Evolutionary conservation across 2,797 vertebrate species (phyloP), one percentile per base, ranked within the genome.

Genomic region (Falco biarmicus): DNA sequence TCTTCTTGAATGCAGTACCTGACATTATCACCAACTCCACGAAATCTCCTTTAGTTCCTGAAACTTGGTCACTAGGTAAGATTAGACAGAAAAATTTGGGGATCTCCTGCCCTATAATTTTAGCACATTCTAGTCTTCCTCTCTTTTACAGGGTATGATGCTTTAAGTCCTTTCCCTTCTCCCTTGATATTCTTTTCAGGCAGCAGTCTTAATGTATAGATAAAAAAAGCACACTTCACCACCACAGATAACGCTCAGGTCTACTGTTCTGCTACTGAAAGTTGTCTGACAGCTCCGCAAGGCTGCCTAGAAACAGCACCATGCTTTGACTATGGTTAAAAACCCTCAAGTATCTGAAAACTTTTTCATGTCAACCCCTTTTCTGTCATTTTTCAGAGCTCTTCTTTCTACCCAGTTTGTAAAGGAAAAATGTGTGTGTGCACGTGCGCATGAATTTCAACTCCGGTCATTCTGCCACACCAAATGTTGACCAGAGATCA

Each of bases 401-500:
- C 24, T 31, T 73, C 14, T 53, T 90, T 45, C 31, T n/a, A 81
- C 24, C 8, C 25, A 68, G 13, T 5, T 61, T 1, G 2, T 31
- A 84, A 37, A 4, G 2, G 41, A 79, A 37, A 65, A 60, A 53
- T 0, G 11, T 6, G 83, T 8, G 5, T 41, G 41, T 6, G 41
- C 14, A 41, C 14, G 41, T 41, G 15, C 14, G 2, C 18, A 53
- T 0, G 1, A 37, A 25, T n/a, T 61, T 74, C 37, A 60, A 8
- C 20, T 66, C 41, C 9, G 21, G 17, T 26, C 43, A 45, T 17
- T 39, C 37, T 60, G 20, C 8, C 43, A 41, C 2, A 8, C 5
- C 39, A 70, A 51, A 56, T 19, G 12, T 1, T 37, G 37, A 32
- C 0, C 0, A 13, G 6, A 85, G 9, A 65, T 25, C 7, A n/a